phyloP scores from a whole-genome alignment of 1,140 invertebrate genomes.

The Dendrolimus punctatus region DNA sequence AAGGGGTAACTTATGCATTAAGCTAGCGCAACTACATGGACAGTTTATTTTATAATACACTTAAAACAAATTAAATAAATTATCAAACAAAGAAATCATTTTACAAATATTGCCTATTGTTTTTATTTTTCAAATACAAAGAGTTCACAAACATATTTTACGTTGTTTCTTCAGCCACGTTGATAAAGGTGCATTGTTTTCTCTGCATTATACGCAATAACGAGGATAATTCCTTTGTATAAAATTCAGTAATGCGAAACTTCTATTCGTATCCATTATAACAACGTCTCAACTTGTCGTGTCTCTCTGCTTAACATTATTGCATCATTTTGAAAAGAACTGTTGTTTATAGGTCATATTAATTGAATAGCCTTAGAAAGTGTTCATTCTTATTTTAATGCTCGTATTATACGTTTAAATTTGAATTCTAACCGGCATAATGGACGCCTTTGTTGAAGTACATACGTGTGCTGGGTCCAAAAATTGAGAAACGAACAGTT shows the following conservation, averaged over 20 bases:
- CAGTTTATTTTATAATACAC: too few relatives aligned
- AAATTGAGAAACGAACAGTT: constrained; percentile 42
- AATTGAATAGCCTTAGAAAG: constrained; percentile 4
- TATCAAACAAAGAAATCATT: too few relatives aligned
- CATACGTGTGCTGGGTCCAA: constrained; percentile 25
- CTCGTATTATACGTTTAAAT: constrained; percentile 24
- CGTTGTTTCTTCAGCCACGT: constrained; percentile 6
- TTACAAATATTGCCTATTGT: background rate
- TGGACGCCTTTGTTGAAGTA: constrained; percentile 27
- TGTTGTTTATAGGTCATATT: background rate
- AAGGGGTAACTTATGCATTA: too few relatives aligned
- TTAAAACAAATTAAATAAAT: too few relatives aligned
- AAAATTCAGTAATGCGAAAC: constrained; percentile 20
- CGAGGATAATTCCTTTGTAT: constrained; percentile 24
- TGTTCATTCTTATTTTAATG: constrained; percentile 15
- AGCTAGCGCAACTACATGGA: too few relatives aligned
- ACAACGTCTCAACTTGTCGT: background rate
- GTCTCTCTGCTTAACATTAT: background rate
- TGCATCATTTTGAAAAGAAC: constrained; percentile 1
- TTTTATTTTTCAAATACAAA: constrained; percentile 2
- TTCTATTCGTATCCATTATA: constrained; percentile 14
- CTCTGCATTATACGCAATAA: constrained; percentile 10
- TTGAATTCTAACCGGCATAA: constrained; percentile 16
- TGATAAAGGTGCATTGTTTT: constrained; percentile 18
- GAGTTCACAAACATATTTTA: constrained; percentile 6